Base-by-base conservation (phyloP, 92 coral and sea anemone species). In the Actinostola sp. region DNA sequence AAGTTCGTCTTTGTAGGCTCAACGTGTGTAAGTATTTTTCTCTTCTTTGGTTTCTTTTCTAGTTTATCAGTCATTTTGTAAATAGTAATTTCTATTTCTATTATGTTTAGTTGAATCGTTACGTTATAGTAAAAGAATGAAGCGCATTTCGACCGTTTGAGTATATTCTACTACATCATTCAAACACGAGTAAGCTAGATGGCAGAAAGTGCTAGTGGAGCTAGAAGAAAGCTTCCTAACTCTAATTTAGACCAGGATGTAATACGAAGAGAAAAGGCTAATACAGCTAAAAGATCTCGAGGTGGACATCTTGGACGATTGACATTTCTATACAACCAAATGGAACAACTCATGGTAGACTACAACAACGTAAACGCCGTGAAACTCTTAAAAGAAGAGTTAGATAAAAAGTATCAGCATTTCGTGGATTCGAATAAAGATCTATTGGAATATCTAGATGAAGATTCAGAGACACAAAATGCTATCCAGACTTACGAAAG, bases 311-410 rank as follows among this genome's bases (percentile, higher is more conserved):
- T 61, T 33, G 66, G 66, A 61, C 30, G 66, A 61, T 9, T 61
- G 66, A 61, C 66, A 17, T 61, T 16, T 36, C 21, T 61, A 11
- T 63, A 63, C 16, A 17, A 31, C 32, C 69, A 63, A 38, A 13
- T 63, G 7, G 69, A 63, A 32, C 29, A n/a, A 17, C 49, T 63
- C 2, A 63, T 63, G 69, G 51, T 63, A 30, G 50, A 63, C 45
- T 63, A 63, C 33, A 24, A 11, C 69, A 63, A 63, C 32, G 69
- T 63, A 39, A 31, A 63, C 15, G 17, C 16, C 10, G 67, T 63
- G 29, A 27, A 38, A 20, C 46, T 26, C n/a, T 32, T 63, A 11
- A 63, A 63, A 29, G 32, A 63, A 1, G 44, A 61, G n/a, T 25
- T 31, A 31, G 45, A 61, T 41, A 25, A 41, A 31, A 34, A 13